phyloP scores from a whole-genome alignment of 2,888 invertebrate species.

The Sicus ferrugineus region DNA sequence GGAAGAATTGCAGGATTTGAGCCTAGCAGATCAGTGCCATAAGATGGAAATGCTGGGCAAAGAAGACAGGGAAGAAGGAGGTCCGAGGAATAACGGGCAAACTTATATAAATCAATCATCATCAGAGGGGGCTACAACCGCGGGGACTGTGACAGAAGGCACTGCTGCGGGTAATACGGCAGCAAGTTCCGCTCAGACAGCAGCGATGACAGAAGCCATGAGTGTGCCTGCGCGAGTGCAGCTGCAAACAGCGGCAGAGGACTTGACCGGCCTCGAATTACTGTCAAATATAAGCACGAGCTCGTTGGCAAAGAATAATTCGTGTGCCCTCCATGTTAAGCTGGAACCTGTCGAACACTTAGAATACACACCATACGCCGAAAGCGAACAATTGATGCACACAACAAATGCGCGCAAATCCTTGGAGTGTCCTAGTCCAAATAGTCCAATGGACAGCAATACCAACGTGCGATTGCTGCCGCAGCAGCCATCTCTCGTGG shows the following conservation, averaged over 20 bases:
- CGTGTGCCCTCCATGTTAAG: slow-evolving; percentile 54
- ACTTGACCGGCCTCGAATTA: slow-evolving; percentile 82
- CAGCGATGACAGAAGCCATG: not conserved
- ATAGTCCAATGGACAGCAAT: slow-evolving; percentile 48
- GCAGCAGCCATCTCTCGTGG: slow-evolving; percentile 43
- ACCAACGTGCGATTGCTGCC: slow-evolving; percentile 27
- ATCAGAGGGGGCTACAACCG: slow-evolving; percentile 5
- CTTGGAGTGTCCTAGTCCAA: not conserved
- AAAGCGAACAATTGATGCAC: not conserved
- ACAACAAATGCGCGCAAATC: not conserved
- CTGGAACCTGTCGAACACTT: slow-evolving; percentile 55
- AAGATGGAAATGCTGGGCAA: slow-evolving; percentile 12
- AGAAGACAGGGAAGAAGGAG: not conserved
- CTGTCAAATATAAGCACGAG: slow-evolving; percentile 85
- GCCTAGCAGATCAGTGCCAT: slow-evolving; percentile 29
- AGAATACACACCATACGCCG: slow-evolving; percentile 30
- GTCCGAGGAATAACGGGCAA: not conserved
- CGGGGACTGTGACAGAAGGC: slow-evolving; percentile 33
- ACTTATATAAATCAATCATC: not conserved
- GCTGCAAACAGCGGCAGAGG: slow-evolving; percentile 64
- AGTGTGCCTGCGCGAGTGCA: slow-evolving; percentile 11
- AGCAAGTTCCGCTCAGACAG: not conserved
- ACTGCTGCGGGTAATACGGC: slow-evolving; percentile 3
- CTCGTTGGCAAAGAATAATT: slow-evolving; percentile 67
- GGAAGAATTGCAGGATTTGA: slow-evolving; percentile 27